Conservation (phyloP, 1,140 invertebrate genomes). For the Brachionus sp. region DNA sequence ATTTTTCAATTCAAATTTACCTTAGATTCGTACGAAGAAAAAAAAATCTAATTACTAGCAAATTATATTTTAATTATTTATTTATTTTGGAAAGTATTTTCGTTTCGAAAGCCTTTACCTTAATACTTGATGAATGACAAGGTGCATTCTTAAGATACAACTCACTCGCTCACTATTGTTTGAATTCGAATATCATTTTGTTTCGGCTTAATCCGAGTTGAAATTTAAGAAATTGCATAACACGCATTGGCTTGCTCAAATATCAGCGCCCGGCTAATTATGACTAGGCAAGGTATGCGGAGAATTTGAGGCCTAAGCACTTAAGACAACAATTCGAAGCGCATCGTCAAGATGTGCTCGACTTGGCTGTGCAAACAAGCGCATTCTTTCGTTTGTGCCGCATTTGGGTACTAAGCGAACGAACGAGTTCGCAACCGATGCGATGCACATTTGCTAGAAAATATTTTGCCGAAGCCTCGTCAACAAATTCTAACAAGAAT, state of each 20-base stretch:
- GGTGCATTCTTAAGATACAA: conserved; percentile 5
- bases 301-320: background rate
- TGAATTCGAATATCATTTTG: conserved; percentile 23
- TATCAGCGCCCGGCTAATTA: conserved; percentile 1
- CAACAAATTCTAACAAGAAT: conserved; percentile 13
- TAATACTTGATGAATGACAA: conserved; percentile 42
- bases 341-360: background rate
- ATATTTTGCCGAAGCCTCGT: background rate
- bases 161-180: background rate
- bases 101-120: background rate
- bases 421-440: background rate
- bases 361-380: background rate
- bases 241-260: conserved; percentile 25
- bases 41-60: conserved; percentile 41
- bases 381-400: background rate
- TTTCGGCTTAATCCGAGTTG: conserved; percentile 28
- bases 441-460: conserved; percentile 10
- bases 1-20: background rate
- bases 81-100: conserved; percentile 7
- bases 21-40: conserved; percentile 10
- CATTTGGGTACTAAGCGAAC: background rate
- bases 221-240: conserved; percentile 42
- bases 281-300: background rate
- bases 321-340: background rate
- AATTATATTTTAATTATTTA: conserved; percentile 44